Percentiles rank a stretch among this genome's conserved stretches.
phyloP scores from a whole-genome alignment of 2,888 invertebrate genomes.

The Drosophila subquinaria region DNA sequence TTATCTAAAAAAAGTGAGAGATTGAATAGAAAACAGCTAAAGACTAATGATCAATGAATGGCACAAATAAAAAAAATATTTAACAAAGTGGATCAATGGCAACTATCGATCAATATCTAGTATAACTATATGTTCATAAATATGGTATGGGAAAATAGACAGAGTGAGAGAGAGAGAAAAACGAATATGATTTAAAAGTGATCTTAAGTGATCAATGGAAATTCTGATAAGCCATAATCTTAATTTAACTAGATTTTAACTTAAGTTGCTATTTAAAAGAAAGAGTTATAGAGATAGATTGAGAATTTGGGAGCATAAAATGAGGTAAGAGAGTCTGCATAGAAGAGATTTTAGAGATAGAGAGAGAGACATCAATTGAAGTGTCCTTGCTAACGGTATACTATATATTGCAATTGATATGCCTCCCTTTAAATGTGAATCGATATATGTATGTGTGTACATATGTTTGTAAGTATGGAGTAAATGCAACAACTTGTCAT shows the following conservation, averaged over 20 bases:
- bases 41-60: too few species aligned
- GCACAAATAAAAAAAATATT: too few species aligned
- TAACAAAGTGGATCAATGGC: too few species aligned
- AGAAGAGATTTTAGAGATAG: background rate
- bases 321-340: background rate
- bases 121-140: too few species aligned
- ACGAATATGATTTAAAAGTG: too few species aligned
- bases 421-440: background rate
- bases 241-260: background rate
- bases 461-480: background rate
- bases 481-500: slow-evolving; percentile 18
- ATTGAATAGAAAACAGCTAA: too few species aligned
- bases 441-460: background rate
- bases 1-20: background rate
- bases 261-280: background rate
- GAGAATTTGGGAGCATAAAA: background rate
- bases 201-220: too few species aligned
- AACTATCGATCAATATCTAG: too few species aligned
- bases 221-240: background rate
- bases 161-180: background rate
- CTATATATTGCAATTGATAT: background rate
- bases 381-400: background rate
- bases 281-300: background rate
- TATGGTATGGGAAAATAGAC: background rate
- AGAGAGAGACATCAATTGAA: background rate